Conservation (phyloP, 2,888 invertebrate species). For the Phengaris arion region DNA sequence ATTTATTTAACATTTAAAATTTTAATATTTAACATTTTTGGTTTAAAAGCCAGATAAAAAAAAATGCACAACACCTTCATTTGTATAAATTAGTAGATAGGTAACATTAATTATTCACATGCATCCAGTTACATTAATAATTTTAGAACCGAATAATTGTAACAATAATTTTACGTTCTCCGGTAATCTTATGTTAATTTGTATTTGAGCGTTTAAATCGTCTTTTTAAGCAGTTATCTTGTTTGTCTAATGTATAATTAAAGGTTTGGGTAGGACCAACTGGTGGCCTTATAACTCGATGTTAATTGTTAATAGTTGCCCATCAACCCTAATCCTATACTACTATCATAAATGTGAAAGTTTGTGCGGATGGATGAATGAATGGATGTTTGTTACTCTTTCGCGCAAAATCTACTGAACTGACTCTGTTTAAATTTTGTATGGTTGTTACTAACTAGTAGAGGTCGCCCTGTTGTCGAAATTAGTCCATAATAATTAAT, state of each 20-base stretch:
- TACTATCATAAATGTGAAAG: too few species aligned
- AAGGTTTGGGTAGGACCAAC: neutral
- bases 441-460: too few species aligned
- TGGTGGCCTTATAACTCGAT: neutral
- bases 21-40: too few species aligned
- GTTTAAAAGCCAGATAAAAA: neutral
- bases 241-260: neutral
- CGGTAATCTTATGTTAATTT: slow-evolving; percentile 6
- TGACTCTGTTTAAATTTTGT: too few species aligned
- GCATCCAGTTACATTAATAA: neutral
- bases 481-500: too few species aligned
- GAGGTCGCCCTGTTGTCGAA: too few species aligned
- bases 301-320: slow-evolving; percentile 4
- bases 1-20: too few species aligned
- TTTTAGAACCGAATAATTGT: slow-evolving; percentile 8
- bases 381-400: too few species aligned
- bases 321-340: neutral
- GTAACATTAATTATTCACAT: slow-evolving; percentile 10
- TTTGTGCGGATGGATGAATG: too few species aligned
- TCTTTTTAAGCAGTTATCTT: slow-evolving; percentile 11
- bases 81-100: neutral
- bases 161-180: slow-evolving; percentile 10
- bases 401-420: too few species aligned
- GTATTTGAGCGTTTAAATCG: neutral
- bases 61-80: slow-evolving; percentile 9